phyloP scores from a whole-genome alignment of 2,797 vertebrate genomes.

The Cirrhinus molitorella region DNA sequence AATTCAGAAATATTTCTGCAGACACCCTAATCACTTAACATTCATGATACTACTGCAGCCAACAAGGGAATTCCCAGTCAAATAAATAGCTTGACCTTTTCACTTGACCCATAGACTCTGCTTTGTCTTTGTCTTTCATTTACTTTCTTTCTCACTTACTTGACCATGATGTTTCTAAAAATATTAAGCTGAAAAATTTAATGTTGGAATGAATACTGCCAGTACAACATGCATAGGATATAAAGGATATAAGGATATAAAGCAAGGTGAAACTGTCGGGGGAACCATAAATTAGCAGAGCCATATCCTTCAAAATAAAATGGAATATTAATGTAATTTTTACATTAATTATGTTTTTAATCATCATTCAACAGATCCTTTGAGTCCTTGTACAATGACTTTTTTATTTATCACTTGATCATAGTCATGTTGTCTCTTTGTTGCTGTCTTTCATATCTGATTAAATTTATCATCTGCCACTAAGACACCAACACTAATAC shows the following conservation, averaged over 20 bases:
- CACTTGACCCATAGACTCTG: neutral
- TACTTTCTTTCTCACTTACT: neutral
- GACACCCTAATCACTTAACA: slow-evolving; percentile 39
- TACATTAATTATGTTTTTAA: neutral
- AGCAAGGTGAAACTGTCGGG: neutral
- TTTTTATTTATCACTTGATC: neutral
- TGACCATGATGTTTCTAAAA: neutral
- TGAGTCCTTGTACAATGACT: neutral
- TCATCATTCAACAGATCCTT: neutral
- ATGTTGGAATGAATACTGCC: neutral
- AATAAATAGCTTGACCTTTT: slow-evolving; percentile 25
- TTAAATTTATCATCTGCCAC: slow-evolving; percentile 6
- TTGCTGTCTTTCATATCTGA: neutral
- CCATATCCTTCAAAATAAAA: slow-evolving; percentile 8
- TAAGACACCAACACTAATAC: neutral
- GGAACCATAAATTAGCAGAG: neutral
- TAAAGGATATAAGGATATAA: no score
- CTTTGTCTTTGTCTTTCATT: slow-evolving; percentile 8
- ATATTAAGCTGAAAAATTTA: neutral
- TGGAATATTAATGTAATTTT: slow-evolving; percentile 3
- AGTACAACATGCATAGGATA: neutral
- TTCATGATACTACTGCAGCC: slow-evolving; percentile 1
- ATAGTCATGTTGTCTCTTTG: neutral
- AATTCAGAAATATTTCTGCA: slow-evolving; percentile 38
- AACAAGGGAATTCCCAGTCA: neutral